phyloP scores from a whole-genome alignment of 2,113 vertebrate species.

The rat (Rattus norvegicus) region DNA sequence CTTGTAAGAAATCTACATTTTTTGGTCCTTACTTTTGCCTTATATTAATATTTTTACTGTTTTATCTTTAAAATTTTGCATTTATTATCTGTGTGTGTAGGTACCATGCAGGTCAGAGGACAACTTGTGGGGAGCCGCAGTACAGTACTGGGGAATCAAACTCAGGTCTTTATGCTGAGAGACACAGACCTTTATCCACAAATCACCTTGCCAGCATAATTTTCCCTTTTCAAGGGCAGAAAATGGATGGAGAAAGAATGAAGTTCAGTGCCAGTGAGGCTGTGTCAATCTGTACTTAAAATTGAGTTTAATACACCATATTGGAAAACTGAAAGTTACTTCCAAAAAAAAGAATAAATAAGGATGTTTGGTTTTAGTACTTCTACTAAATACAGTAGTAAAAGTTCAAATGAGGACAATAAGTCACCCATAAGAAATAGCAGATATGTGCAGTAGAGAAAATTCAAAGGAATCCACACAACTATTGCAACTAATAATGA shows the following conservation, averaged over 20 bases:
- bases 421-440: background rate
- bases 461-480: background rate
- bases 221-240: slow-evolving; percentile 18
- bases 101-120: background rate
- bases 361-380: background rate
- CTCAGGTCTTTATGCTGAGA: background rate
- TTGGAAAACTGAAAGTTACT: background rate
- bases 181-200: background rate
- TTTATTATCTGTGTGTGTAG: background rate
- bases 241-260: background rate
- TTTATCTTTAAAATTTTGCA: background rate
- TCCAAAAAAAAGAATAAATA: background rate
- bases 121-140: background rate
- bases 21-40: background rate
- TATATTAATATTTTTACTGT: slow-evolving; percentile 32
- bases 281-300: slow-evolving; percentile 32
- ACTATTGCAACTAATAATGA: background rate
- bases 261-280: background rate
- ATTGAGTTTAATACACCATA: background rate
- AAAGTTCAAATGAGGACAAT: background rate
- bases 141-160: background rate
- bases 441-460: background rate
- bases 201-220: background rate
- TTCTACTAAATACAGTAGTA: slow-evolving; percentile 5
- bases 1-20: background rate